Evolutionary conservation across 2,113 vertebrate species (phyloP), one percentile per base, ranked within the genome.

Genomic region (Mormoops blainvillei): DNA sequence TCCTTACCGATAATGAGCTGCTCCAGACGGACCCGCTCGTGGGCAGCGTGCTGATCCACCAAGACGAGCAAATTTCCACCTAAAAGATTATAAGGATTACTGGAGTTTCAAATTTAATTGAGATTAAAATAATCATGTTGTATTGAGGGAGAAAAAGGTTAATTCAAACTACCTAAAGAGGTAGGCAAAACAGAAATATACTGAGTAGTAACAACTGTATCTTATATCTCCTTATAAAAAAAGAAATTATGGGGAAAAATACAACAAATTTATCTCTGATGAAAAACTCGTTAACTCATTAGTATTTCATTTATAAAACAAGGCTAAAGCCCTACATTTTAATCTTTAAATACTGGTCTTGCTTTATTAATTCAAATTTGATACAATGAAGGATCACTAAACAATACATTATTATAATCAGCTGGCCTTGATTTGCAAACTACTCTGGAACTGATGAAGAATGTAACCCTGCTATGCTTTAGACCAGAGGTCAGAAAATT

Each of bases 41-140:
- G 99, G 80, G 99, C 99, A 83, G 99, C 99, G 5, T 99, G 99
- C 94, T 99, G 99, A 97, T 99, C 99, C 92, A 99, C 99, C 95
- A 99, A 97, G 86, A 99, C 99, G 56, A 99, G 95, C 58, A 99
- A 99, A 97, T 99, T 99, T 96, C 99, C 99, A 93, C 97, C 98
- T 99, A 95, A 41, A 97, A 97, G 38, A 68, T 36, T 54, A 45
- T 65, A 74, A 78, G 0, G 71, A 56, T 61, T 65, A 97, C 16
- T 15, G 85, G 89, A 38, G 22, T 52, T 80, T 68, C 68, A 94
- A 48, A 84, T 54, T n/a, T n/a, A n/a, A n/a, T n/a, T n/a, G n/a
- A 68, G 50, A 89, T 71, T 70, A 97, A 65, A 80, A 97, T 68
- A 50, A 52, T 38, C 43, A 86, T 70, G 33, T 16, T 61, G 13